Evolutionary conservation across 2,797 vertebrate genomes (phyloP).

Genomic region (Cynopterus sphinx): DNA sequence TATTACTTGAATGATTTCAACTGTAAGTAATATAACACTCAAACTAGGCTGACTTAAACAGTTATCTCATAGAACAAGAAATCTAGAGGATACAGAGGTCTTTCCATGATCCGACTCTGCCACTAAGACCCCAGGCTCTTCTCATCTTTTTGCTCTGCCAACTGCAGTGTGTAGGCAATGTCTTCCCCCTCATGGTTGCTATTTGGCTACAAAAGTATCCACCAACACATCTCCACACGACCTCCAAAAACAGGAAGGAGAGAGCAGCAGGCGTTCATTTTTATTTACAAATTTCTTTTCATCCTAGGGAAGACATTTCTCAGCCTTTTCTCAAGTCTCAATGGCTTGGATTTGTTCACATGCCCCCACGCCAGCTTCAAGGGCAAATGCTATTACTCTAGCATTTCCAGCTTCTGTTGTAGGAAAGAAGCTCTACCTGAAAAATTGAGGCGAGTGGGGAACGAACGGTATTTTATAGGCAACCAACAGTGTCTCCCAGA

Average conservation of each 20-base stretch:
- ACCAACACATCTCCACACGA: background rate
- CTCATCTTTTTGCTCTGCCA: background rate
- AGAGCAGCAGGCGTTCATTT: background rate
- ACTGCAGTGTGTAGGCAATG: rapidly evolving
- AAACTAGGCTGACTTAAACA: background rate
- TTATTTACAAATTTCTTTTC: background rate
- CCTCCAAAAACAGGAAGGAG: background rate
- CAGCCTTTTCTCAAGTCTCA: background rate
- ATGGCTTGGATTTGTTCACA: background rate
- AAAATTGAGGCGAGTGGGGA: background rate
- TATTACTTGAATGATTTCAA: background rate
- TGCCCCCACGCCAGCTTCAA: background rate
- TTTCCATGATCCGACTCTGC: rapidly evolving
- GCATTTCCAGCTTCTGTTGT: background rate
- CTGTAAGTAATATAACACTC: background rate
- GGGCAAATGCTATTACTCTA: background rate
- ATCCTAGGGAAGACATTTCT: background rate
- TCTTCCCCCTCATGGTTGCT: background rate
- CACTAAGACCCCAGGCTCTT: background rate
- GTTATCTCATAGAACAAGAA: background rate
- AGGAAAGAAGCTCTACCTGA: background rate
- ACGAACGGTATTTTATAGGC: background rate
- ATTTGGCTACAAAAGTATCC: background rate
- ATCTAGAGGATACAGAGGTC: background rate
- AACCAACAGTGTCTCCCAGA: background rate